Percentiles rank a stretch among this genome's conserved stretches.
phyloP scores from a whole-genome alignment of 2,797 vertebrate genomes.

The Anolis apletophallus region DNA sequence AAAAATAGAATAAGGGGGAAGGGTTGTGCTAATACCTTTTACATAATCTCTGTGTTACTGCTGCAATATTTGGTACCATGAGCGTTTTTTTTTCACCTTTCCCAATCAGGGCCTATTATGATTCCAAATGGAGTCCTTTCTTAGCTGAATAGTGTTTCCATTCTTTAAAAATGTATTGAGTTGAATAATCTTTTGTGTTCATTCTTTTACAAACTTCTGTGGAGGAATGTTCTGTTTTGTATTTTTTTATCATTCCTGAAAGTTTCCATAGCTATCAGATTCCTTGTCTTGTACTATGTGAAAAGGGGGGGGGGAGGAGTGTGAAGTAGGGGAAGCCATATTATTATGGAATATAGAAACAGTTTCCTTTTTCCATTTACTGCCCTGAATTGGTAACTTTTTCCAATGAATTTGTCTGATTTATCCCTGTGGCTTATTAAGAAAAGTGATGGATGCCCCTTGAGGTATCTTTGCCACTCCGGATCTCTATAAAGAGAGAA shows the following conservation, averaged over 20 bases:
- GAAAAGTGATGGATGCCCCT: neutral
- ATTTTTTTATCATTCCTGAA: neutral
- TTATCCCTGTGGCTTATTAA: neutral
- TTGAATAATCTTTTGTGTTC: neutral
- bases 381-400: neutral
- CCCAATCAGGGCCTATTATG: neutral
- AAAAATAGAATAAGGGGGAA: neutral
- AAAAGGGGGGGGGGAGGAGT: too few species aligned
- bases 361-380: neutral
- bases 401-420: neutral
- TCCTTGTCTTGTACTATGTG: neutral
- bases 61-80: neutral
- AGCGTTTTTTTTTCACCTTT: neutral
- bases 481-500: too few species aligned
- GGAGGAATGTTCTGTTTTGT: neutral
- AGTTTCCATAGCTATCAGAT: neutral
- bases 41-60: neutral
- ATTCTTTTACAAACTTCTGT: neutral
- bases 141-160: neutral
- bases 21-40: neutral
- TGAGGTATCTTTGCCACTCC: too few species aligned
- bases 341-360: neutral
- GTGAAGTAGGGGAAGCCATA: neutral
- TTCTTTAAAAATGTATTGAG: neutral
- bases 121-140: neutral